Evolutionary conservation across 2,888 invertebrate genomes (phyloP).

Genomic region (Megalurothrips usitatus): DNA sequence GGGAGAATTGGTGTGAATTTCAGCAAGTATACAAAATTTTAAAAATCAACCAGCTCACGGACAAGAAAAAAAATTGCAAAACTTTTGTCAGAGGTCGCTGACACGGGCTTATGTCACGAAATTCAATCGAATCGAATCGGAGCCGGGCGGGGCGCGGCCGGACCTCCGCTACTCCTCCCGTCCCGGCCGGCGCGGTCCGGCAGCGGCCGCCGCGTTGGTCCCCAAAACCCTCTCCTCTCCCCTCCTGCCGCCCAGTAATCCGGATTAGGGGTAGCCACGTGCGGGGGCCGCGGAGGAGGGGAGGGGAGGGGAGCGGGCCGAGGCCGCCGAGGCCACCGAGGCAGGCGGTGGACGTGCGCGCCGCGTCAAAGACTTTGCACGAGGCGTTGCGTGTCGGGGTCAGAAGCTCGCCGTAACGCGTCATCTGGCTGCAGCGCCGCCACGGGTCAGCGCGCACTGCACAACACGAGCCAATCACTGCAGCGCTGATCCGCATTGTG

Average conservation of each 20-base stretch:
- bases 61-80: no score
- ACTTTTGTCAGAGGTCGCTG: no score
- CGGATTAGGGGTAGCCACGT: conserved; percentile 11
- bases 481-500: background rate
- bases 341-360: background rate
- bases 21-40: no score
- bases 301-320: background rate
- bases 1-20: no score
- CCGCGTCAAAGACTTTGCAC: no score
- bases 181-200: background rate
- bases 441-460: background rate
- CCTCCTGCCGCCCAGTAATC: background rate
- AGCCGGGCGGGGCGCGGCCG: background rate
- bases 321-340: background rate
- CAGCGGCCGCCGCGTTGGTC: no score
- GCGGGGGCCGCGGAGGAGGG: background rate
- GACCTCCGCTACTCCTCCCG: background rate
- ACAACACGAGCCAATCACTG: background rate
- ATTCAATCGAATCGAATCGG: no score
- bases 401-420: background rate
- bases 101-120: no score
- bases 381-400: no score
- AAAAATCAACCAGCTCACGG: no score
- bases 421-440: background rate
- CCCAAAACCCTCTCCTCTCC: background rate